phyloP scores from a whole-genome alignment of 2,888 invertebrate genomes.

The Napeogenes inachia region DNA sequence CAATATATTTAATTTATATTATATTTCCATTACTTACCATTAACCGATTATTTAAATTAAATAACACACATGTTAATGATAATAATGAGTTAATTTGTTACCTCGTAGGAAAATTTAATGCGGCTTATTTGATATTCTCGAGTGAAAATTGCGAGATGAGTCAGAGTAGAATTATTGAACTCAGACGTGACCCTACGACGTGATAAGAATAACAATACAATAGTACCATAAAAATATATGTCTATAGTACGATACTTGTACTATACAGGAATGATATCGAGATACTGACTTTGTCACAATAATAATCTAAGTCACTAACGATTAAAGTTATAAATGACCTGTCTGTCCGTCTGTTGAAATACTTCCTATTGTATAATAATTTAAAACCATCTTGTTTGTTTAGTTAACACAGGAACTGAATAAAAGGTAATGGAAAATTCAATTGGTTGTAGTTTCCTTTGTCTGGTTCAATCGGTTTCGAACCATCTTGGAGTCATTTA shows the following conservation, averaged over 20 bases:
- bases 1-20: no score
- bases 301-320: conserved; percentile 11
- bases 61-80: not conserved
- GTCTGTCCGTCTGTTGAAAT: conserved; percentile 12
- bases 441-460: conserved; percentile 27
- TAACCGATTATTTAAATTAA: not conserved
- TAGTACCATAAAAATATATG: conserved; percentile 36
- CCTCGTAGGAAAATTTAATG: conserved; percentile 32
- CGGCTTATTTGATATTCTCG: conserved; percentile 61
- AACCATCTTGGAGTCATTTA: conserved; percentile 16
- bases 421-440: conserved; percentile 27
- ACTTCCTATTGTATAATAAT: conserved; percentile 21
- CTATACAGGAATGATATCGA: not conserved
- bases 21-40: not conserved
- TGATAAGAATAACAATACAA: conserved; percentile 60
- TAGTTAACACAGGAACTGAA: conserved; percentile 22
- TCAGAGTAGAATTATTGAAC: conserved; percentile 67
- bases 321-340: conserved; percentile 16
- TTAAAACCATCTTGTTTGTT: conserved; percentile 22
- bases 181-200: conserved; percentile 62
- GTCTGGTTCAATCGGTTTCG: conserved; percentile 23
- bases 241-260: not conserved
- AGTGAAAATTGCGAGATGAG: conserved; percentile 65
- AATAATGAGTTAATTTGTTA: not conserved
- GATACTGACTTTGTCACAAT: conserved; percentile 10